phyloP scores from a whole-genome alignment of 2,888 invertebrate genomes.

The Actias luna region DNA sequence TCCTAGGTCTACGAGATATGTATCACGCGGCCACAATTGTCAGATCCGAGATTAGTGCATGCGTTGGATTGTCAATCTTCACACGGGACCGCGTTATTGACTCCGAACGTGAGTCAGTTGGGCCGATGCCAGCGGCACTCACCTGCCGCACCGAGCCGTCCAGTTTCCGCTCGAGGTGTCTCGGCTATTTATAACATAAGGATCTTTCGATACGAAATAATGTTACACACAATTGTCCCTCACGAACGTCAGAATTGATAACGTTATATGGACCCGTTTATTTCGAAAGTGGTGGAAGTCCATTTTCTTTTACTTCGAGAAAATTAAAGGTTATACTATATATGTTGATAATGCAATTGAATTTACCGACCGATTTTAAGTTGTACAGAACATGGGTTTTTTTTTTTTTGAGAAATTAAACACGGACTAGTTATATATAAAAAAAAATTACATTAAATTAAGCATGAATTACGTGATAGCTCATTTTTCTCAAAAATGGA shows the following conservation, averaged over 20 bases:
- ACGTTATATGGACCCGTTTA: too few species aligned
- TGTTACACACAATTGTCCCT: background rate
- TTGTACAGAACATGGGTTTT: too few species aligned
- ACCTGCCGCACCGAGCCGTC: constrained; percentile 38
- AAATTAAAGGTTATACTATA: too few species aligned
- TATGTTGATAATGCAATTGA: too few species aligned
- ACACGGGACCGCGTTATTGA: constrained; percentile 5
- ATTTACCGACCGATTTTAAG: too few species aligned
- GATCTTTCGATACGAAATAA: background rate
- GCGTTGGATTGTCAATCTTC: constrained; percentile 4
- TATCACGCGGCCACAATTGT: constrained; percentile 17
- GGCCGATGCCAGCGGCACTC: constrained; percentile 58
- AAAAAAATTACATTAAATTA: too few species aligned
- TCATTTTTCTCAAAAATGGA: too few species aligned
- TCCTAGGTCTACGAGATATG: background rate
- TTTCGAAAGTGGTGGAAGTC: too few species aligned
- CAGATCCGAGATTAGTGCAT: background rate
- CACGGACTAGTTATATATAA: too few species aligned
- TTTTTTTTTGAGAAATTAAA: too few species aligned
- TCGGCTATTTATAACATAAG: constrained; percentile 1
- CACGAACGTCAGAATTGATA: background rate
- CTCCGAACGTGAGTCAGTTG: constrained; percentile 49
- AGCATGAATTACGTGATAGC: too few species aligned
- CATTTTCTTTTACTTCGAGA: too few species aligned
- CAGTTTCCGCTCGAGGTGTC: constrained; percentile 6